Evolutionary conservation across 1,140 invertebrate species (phyloP).

Genomic region (Drosophila athabasca): DNA sequence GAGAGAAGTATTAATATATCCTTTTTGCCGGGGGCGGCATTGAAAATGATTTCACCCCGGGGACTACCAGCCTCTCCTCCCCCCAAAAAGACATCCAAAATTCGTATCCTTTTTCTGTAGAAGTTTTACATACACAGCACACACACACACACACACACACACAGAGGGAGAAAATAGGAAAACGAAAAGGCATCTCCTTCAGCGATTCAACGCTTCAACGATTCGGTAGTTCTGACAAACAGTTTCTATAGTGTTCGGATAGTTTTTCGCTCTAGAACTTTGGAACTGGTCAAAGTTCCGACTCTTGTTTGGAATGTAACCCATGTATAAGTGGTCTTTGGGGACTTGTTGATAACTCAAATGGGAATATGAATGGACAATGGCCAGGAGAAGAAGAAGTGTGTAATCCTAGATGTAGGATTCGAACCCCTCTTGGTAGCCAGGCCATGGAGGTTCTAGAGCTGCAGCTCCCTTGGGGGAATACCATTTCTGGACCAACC

Average conservation of each 20-base stretch:
- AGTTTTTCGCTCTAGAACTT: conserved; percentile 2
- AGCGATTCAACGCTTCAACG: too few species aligned
- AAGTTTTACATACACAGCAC: conserved; percentile 52
- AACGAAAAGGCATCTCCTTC: conserved; percentile 2
- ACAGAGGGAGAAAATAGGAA: conserved; percentile 1
- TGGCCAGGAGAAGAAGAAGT: too few species aligned
- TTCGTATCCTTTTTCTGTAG: conserved; percentile 66
- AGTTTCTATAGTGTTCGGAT: conserved; percentile 25
- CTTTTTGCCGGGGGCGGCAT: conserved; percentile 48
- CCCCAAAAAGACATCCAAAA: conserved; percentile 65
- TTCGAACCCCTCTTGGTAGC: too few species aligned
- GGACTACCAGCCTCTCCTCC: too few species aligned
- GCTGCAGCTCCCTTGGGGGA: conserved; percentile 27
- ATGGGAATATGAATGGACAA: too few species aligned
- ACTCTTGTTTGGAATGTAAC: neutral
- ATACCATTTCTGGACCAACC: conserved; percentile 37
- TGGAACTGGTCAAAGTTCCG: neutral
- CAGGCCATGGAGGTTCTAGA: too few species aligned
- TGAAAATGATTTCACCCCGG: conserved; percentile 67
- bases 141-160: neutral
- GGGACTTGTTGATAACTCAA: too few species aligned
- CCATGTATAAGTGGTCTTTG: neutral
- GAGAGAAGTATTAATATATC: conserved; percentile 70
- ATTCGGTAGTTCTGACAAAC: conserved; percentile 30
- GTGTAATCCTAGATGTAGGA: too few species aligned